Evolutionary conservation across 2,888 invertebrate genomes (phyloP), one percentile per base, ranked within the genome.

Genomic region (Ligdia adustata): DNA sequence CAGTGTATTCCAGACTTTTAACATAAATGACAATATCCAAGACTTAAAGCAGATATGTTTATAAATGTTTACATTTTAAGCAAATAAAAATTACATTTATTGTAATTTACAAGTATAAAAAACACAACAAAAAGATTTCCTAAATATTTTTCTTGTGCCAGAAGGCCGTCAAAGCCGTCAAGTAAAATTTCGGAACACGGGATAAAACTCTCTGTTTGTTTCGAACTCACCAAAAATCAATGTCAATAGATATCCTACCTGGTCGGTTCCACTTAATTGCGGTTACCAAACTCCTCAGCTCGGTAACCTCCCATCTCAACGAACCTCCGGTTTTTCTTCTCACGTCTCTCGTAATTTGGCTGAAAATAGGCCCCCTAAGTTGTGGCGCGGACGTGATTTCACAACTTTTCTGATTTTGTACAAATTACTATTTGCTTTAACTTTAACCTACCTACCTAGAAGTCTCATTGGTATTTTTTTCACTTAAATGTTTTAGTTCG

Each of bases 241-340:
- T 42, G 16, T n/a, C 9, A 14, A 38, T 32, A 31, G 31, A 26
- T 43, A 46, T 29, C 37, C 37, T 29, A 41, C 41, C 47, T 48
- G 32, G 32, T 13, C 20, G 32, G n/a, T 27, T 22, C 32, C 12
- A 18, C 40, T 35, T 42, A 48, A 48, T 48, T 48, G 42, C 32
- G 48, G 48, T 48, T 28, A 33, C 48, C 34, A 42, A 38, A 32
- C 48, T 42, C 27, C 34, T 12, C 32, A 15, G 26, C 37, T 32
- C 42, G 40, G 46, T 47, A 40, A 47, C 46, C 40, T 35, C 41
- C 42, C 41, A 42, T 48, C 48, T 48, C 31, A 48, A 48, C 48
- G 48, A 48, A 22, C 18, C 27, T 14, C 12, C 31, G 42, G 37
- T 38, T 48, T 47, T 48, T 48, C 41, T 48, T 22, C 3, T 22